A percentile compares a stretch with the other conserved stretches of the same genome.
Conservation (phyloP, 1,140 invertebrate genomes). For the Drosophila virilis region DNA sequence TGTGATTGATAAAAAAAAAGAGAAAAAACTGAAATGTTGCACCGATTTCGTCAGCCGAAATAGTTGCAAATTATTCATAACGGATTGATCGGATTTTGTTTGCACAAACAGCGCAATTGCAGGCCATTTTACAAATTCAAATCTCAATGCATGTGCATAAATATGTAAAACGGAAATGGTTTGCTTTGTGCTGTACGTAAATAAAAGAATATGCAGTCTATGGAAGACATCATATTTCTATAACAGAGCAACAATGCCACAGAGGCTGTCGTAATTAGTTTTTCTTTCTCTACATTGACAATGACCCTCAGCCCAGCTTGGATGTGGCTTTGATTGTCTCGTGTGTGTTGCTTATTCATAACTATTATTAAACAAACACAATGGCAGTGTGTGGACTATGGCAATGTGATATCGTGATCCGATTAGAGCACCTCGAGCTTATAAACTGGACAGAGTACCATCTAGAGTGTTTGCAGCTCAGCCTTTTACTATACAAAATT, state of each 20-base stretch:
- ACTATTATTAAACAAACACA: neutral
- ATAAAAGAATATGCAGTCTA: neutral
- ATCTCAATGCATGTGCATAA: conserved; percentile 13
- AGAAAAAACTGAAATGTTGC: conserved; percentile 1
- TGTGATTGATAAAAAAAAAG: neutral
- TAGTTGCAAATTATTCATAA: conserved; percentile 25
- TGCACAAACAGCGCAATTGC: neutral
- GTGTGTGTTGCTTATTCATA: neutral
- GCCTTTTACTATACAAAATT: too few species aligned
- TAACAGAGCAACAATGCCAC: neutral
- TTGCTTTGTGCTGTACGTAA: neutral
- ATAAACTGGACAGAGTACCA: too few species aligned
- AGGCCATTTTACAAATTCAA: conserved; percentile 27
- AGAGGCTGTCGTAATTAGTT: conserved; percentile 23
- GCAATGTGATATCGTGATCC: too few species aligned
- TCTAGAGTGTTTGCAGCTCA: too few species aligned
- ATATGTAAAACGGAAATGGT: neutral
- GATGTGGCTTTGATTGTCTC: conserved; percentile 8
- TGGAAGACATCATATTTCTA: neutral
- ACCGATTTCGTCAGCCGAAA: conserved; percentile 14
- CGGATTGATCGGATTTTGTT: conserved; percentile 18
- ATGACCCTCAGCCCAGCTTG: neutral
- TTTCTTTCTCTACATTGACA: conserved; percentile 21
- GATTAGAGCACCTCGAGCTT: too few species aligned
- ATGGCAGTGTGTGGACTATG: neutral